Percentiles rank a stretch among this genome's conserved stretches.
Conservation (phyloP, 1,140 invertebrate genomes). For the Mylabris phalerata region DNA sequence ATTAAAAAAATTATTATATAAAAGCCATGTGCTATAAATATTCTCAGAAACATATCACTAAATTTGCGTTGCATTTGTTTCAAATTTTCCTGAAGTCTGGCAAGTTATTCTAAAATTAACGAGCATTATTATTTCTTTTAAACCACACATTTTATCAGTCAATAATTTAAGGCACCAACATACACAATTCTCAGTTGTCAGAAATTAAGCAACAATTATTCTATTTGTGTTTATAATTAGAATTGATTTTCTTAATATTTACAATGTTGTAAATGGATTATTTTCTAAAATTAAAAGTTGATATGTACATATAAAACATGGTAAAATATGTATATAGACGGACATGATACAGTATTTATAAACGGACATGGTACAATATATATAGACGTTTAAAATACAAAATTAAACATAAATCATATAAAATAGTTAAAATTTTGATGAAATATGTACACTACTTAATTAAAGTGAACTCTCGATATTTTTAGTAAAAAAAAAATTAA, state of each 20-base stretch:
- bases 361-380: no score
- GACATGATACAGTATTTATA: no score
- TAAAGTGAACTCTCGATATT: no score
- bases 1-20: no score
- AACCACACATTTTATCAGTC: conserved; percentile 13
- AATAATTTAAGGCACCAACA: conserved; percentile 17
- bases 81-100: conserved; percentile 5
- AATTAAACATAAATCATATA: no score
- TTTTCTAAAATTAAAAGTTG: neutral
- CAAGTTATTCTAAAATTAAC: conserved; percentile 8
- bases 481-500: neutral
- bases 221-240: neutral
- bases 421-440: no score
- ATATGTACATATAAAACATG: neutral
- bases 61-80: conserved; percentile 14
- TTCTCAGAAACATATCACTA: conserved; percentile 11
- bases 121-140: conserved; percentile 1
- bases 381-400: no score
- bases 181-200: neutral
- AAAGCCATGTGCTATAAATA: no score
- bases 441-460: no score
- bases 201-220: neutral
- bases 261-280: neutral
- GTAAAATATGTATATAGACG: neutral
- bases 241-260: neutral